Evolutionary conservation across 2,797 vertebrate genomes (phyloP).

Genomic region (Lagodon rhomboides): DNA sequence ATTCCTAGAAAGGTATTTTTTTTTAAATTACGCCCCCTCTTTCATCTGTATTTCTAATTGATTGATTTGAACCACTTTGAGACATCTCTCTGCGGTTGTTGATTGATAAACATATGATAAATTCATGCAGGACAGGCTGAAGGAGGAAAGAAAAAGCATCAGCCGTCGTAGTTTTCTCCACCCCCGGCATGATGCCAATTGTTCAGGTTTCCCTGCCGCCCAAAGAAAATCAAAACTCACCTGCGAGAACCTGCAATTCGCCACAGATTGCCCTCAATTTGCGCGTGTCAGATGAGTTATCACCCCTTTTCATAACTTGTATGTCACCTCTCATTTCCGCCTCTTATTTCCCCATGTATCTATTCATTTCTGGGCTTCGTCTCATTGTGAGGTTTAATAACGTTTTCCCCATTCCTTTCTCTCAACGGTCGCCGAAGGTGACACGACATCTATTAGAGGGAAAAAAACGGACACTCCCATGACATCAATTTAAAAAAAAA

Average conservation of each 20-base stretch:
- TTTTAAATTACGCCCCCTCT: constrained; percentile 9
- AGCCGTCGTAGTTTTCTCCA: constrained; percentile 18
- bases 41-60: constrained; percentile 17
- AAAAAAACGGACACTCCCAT: constrained; percentile 34
- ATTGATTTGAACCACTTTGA: constrained; percentile 14
- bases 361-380: constrained; percentile 43
- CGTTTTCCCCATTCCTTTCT: constrained; percentile 21
- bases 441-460: constrained; percentile 21
- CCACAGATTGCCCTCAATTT: constrained; percentile 72
- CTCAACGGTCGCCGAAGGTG: constrained; percentile 20
- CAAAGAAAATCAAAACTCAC: constrained; percentile 59
- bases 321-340: constrained; percentile 23
- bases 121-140: constrained; percentile 20
- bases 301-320: constrained; percentile 39
- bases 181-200: constrained; percentile 11
- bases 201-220: constrained; percentile 40
- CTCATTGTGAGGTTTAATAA: constrained; percentile 42
- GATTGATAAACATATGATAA: not conserved
- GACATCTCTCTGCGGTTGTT: not conserved
- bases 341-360: constrained; percentile 17
- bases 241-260: constrained; percentile 34
- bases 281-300: constrained; percentile 48
- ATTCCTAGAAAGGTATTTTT: constrained; percentile 13
- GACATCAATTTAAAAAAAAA: constrained; percentile 63
- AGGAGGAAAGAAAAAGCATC: constrained; percentile 16